Percentiles rank a stretch among this genome's conserved stretches.
Evolutionary conservation across 92 coral and sea anemone genomes (phyloP).

Genomic region (Zoanthus sansibaricus): DNA sequence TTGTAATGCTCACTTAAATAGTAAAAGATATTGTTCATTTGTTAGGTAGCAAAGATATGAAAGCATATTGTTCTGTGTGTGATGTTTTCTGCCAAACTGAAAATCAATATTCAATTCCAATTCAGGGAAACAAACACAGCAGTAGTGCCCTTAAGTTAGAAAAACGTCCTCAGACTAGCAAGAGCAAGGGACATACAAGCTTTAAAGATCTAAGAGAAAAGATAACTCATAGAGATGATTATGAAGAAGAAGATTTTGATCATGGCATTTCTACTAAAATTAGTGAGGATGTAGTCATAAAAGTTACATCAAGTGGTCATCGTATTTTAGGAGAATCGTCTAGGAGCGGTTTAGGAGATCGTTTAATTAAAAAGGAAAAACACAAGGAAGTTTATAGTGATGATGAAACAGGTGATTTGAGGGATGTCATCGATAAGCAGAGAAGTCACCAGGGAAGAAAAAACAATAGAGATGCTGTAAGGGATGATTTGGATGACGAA

Average conservation of each 20-base stretch:
- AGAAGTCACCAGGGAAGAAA: constrained; percentile 39
- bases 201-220: constrained; percentile 65
- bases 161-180: constrained; percentile 12
- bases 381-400: constrained; percentile 30
- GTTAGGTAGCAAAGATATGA: constrained; percentile 15
- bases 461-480: background rate
- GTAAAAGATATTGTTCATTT: constrained; percentile 45
- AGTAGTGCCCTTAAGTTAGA: constrained; percentile 40
- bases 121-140: constrained; percentile 40
- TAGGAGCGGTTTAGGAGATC: background rate
- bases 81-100: constrained; percentile 37
- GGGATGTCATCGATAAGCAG: constrained; percentile 60
- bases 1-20: constrained; percentile 54
- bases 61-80: constrained; percentile 34
- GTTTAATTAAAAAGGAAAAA: constrained; percentile 41
- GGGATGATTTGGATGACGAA: constrained; percentile 28
- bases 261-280: constrained; percentile 25
- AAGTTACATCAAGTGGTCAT: constrained; percentile 36
- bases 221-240: constrained; percentile 48
- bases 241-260: constrained; percentile 26
- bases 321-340: constrained; percentile 22
- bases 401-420: constrained; percentile 53
- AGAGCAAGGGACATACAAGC: constrained; percentile 34
- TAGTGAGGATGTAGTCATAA: constrained; percentile 32
- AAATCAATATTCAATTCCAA: constrained; percentile 23